Evolutionary conservation across 2,113 vertebrate genomes (phyloP).

Genomic region (Ochotona curzoniae): DNA sequence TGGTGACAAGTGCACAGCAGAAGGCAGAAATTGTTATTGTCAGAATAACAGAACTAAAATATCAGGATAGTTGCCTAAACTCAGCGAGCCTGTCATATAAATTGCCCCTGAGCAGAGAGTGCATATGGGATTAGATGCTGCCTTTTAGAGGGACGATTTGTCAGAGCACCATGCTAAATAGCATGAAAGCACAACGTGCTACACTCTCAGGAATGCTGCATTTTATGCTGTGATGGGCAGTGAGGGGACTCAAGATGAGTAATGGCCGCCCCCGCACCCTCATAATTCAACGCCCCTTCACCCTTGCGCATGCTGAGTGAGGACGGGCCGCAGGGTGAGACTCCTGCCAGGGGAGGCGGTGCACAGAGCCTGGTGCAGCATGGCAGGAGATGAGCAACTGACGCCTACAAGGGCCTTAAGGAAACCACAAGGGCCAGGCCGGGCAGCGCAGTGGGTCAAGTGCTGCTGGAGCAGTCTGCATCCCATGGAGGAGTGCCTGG

Average conservation of each 20-base stretch:
- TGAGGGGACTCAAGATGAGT: slow-evolving; percentile 6
- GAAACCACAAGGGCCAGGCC: too few species aligned
- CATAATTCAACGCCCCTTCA: background rate
- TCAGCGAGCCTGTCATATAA: slow-evolving; percentile 58
- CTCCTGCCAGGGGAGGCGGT: background rate
- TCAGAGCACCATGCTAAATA: slow-evolving; percentile 58
- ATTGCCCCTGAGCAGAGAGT: slow-evolving; percentile 39
- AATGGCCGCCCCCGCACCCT: background rate
- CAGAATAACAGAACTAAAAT: slow-evolving; percentile 69
- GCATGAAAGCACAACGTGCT: slow-evolving; percentile 23
- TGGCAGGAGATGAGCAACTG: too few species aligned
- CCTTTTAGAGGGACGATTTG: slow-evolving; percentile 27
- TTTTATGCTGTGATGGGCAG: slow-evolving; percentile 25
- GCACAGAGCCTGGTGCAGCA: background rate
- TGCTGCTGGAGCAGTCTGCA: too few species aligned
- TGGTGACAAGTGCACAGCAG: slow-evolving; percentile 50
- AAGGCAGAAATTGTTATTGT: slow-evolving; percentile 62
- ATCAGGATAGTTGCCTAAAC: slow-evolving; percentile 70
- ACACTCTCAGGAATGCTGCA: slow-evolving; percentile 40
- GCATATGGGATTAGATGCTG: slow-evolving; percentile 52
- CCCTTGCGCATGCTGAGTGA: rapidly evolving
- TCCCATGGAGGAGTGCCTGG: too few species aligned
- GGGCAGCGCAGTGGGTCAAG: too few species aligned
- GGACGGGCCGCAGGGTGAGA: background rate
- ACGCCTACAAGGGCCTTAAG: background rate